Percentiles rank a stretch among this genome's conserved stretches.
phyloP scores from a whole-genome alignment of 1,140 invertebrate genomes.

The Antheraea pernyi region DNA sequence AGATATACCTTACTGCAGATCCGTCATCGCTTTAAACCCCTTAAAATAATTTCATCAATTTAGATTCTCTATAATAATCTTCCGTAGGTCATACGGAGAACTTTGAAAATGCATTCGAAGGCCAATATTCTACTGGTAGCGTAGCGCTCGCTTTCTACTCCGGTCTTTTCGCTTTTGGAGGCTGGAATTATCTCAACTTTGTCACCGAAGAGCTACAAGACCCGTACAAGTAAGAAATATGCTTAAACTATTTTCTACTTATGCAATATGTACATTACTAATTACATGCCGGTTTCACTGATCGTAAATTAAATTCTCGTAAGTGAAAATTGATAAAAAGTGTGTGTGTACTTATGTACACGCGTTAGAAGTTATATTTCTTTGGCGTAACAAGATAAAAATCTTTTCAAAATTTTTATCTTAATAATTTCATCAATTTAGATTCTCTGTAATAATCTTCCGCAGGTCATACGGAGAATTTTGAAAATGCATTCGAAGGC shows the following conservation, averaged over 20 bases:
- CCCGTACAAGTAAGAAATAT: conserved; percentile 88
- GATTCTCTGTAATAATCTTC: neutral
- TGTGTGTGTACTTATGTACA: too few species aligned
- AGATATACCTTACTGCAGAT: too few species aligned
- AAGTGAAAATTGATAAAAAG: too few species aligned
- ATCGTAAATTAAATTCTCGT: too few species aligned
- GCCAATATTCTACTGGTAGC: conserved; percentile 80
- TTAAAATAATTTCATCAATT: conserved; percentile 11
- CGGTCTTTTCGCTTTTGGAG: conserved; percentile 98
- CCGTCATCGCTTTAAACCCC: too few species aligned
- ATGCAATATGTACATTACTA: too few species aligned
- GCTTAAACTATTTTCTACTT: neutral
- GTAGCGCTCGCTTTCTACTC: conserved; percentile 94
- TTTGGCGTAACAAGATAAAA: too few species aligned
- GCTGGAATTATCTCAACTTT: conserved; percentile 97
- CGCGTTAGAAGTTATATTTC: too few species aligned
- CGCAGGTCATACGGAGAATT: conserved; percentile 85
- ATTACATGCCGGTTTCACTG: too few species aligned
- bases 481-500: conserved; percentile 86
- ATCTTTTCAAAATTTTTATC: too few species aligned
- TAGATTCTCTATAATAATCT: neutral
- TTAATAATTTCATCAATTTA: conserved; percentile 13
- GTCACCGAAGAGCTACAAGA: conserved; percentile 96
- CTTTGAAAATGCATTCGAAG: conserved; percentile 86
- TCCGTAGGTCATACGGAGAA: conserved; percentile 84